Conservation (phyloP, 2,888 invertebrate species). For the Sicus ferrugineus region DNA sequence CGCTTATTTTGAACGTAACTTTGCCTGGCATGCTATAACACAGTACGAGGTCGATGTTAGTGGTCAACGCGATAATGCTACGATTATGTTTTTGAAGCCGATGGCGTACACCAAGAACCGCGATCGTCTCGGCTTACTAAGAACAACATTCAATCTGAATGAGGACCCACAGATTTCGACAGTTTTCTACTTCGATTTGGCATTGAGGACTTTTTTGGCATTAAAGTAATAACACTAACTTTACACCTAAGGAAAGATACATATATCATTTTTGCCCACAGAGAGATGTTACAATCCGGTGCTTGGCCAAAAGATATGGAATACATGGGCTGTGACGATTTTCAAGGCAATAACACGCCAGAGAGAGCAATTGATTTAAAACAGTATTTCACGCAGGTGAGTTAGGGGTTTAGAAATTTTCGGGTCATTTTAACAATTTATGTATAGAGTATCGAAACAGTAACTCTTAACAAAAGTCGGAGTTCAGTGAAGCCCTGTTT, state of each 20-base stretch:
- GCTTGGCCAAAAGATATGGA: constrained; percentile 78
- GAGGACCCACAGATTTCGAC: constrained; percentile 78
- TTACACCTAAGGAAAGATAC: neutral
- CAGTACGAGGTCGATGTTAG: constrained; percentile 77
- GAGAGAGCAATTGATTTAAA: constrained; percentile 75
- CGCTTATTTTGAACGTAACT: constrained; percentile 82
- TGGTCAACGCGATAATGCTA: constrained; percentile 80
- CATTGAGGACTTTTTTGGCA: constrained; percentile 75
- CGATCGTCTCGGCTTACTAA: constrained; percentile 75
- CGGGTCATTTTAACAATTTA: too few relatives aligned
- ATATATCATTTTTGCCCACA: constrained; percentile 52
- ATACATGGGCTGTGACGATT: constrained; percentile 81
- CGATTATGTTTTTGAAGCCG: constrained; percentile 79
- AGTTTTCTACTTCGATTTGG: constrained; percentile 89
- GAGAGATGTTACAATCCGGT: constrained; percentile 75
- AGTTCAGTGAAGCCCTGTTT: too few relatives aligned
- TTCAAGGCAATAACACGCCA: constrained; percentile 80
- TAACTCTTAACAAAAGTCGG: too few relatives aligned
- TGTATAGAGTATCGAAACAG: too few relatives aligned
- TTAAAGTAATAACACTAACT: constrained; percentile 70
- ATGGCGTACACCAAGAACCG: constrained; percentile 73
- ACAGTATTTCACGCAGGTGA: constrained; percentile 74
- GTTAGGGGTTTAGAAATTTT: too few relatives aligned
- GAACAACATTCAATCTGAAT: constrained; percentile 76
- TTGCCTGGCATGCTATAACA: constrained; percentile 86